Conservation (phyloP, 2,113 vertebrate species). For the Atlantisia rogersi region DNA sequence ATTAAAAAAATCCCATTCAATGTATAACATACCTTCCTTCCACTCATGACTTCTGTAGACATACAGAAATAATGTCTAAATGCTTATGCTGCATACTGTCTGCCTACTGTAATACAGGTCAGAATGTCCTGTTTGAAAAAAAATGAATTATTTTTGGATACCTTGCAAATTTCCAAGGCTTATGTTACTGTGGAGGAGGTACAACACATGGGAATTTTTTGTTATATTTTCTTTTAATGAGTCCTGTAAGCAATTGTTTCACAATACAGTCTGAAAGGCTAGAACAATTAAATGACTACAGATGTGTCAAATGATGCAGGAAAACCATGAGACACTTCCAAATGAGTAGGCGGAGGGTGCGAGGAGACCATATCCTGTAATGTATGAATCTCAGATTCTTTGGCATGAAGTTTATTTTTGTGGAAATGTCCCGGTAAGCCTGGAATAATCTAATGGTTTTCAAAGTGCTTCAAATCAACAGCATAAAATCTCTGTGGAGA, state of each 20-base stretch:
- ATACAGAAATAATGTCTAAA: background rate
- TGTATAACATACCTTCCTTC: background rate
- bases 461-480: conserved; percentile 39
- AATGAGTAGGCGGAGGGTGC: conserved; percentile 66
- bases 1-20: background rate
- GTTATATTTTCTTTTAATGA: conserved; percentile 60
- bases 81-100: background rate
- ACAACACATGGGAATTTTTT: conserved; percentile 26
- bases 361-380: conserved; percentile 69
- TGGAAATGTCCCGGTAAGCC: conserved; percentile 52
- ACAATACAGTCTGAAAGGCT: conserved; percentile 56
- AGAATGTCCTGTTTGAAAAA: background rate
- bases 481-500: background rate
- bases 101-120: background rate
- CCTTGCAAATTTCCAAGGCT: conserved; percentile 32
- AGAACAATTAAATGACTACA: conserved; percentile 71
- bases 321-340: conserved; percentile 68
- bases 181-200: conserved; percentile 35
- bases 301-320: conserved; percentile 69
- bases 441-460: conserved; percentile 51
- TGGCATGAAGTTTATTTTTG: conserved; percentile 57
- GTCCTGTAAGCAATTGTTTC: conserved; percentile 63
- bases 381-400: conserved; percentile 63
- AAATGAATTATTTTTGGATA: background rate
- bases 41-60: background rate